These are phyloP conservation scores for Lithophane ornitopus DNA, from an alignment of 2,888 invertebrate genomes.

Conservation along the genomic window DNA sequence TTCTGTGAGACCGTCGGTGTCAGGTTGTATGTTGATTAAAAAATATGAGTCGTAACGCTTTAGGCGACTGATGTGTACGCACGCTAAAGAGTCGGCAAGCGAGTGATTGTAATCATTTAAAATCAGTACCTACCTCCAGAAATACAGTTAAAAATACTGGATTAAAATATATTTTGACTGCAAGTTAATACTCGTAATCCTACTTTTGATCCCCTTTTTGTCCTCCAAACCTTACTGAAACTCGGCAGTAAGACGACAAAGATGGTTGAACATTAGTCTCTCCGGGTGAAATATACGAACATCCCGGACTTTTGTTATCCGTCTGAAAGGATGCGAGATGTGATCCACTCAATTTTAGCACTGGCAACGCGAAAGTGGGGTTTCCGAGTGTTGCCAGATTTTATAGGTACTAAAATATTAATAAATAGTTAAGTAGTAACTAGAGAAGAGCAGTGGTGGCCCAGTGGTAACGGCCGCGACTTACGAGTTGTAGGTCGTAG, in stretches of 20 bases:
- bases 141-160: neutral
- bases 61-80: neutral
- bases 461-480: too few relatives aligned
- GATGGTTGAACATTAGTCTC: conserved; percentile 48
- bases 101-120: neutral
- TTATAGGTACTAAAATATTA: neutral
- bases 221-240: conserved; percentile 2
- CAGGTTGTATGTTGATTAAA: too few relatives aligned
- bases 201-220: conserved; percentile 1
- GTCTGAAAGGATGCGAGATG: conserved; percentile 34
- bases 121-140: neutral
- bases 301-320: conserved; percentile 38
- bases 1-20: too few relatives aligned
- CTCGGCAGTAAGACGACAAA: conserved; percentile 32
- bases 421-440: too few relatives aligned
- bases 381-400: conserved; percentile 28
- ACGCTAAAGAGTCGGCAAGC: neutral
- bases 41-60: neutral
- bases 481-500: too few relatives aligned
- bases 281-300: conserved; percentile 44
- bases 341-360: conserved; percentile 36
- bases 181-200: neutral
- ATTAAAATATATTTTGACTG: neutral
- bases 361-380: conserved; percentile 1
- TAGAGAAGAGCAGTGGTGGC: too few relatives aligned